These are phyloP conservation scores for Acropora yongei DNA, from an alignment of 64 coral and sea anemone species.

Conservation along the genomic window DNA sequence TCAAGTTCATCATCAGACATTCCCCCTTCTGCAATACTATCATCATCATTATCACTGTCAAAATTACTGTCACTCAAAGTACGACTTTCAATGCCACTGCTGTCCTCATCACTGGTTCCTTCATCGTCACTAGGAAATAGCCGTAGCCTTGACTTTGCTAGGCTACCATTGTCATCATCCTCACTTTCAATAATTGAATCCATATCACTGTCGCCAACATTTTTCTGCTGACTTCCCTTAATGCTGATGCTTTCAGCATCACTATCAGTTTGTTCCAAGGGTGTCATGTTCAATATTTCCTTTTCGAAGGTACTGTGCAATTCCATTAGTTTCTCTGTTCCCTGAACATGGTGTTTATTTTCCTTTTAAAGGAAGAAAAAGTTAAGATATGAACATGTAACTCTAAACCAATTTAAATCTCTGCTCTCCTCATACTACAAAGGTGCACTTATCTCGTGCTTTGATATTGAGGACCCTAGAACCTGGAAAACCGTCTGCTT, in stretches of 20 bases:
- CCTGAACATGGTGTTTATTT: constrained; percentile 19
- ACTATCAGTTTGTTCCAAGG: background rate
- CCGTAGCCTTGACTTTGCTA: constrained; percentile 6
- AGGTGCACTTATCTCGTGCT: too few species aligned
- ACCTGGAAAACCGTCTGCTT: too few species aligned
- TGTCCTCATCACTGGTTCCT: constrained; percentile 18
- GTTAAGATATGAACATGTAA: too few species aligned
- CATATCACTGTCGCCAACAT: background rate
- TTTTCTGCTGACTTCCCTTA: background rate
- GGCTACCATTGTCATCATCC: background rate
- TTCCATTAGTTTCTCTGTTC: constrained; percentile 66
- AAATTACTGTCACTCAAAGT: constrained; percentile 12
- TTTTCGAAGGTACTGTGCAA: constrained; percentile 72
- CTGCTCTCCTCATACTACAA: too few species aligned
- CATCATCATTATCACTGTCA: constrained; percentile 39
- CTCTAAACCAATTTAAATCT: too few species aligned
- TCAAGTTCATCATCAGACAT: constrained; percentile 70
- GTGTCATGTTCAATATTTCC: constrained; percentile 34
- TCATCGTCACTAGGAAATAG: constrained; percentile 31
- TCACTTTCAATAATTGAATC: background rate
- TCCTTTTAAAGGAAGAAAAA: constrained; percentile 12
- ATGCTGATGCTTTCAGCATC: constrained; percentile 24
- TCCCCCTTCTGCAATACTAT: constrained; percentile 49
- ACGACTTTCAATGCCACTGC: background rate
- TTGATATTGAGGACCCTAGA: too few species aligned